These are phyloP conservation scores for Phyllostomus discolor DNA, from an alignment of 2,113 vertebrate species.

Conservation along the genomic window DNA sequence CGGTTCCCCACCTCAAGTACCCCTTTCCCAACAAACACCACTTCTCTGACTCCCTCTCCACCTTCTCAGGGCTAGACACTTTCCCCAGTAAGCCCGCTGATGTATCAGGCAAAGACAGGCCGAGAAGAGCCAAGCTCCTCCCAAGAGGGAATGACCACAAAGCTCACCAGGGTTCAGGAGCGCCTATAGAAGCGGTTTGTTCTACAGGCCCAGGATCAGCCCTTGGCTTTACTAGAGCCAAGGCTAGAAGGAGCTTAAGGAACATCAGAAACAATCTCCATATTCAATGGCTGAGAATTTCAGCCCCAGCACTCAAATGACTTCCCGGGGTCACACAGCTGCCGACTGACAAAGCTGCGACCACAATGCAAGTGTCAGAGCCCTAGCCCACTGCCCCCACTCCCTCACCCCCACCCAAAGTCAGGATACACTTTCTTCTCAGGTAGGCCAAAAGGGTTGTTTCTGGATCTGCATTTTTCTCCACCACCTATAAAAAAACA, in stretches of 20 bases:
- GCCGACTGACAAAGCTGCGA: not conserved
- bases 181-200: not conserved
- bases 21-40: not conserved
- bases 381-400: accelerated
- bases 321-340: not conserved
- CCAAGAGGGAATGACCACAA: not conserved
- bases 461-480: constrained; percentile 91
- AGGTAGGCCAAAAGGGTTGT: constrained; percentile 90
- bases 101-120: not conserved
- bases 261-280: not conserved
- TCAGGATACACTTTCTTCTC: constrained; percentile 89
- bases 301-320: not conserved
- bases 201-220: not conserved
- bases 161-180: not conserved
- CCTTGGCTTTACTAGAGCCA: not conserved
- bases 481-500: constrained; percentile 84
- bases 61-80: not conserved
- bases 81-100: not conserved
- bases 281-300: not conserved
- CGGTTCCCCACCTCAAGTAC: too few relatives aligned
- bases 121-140: not conserved
- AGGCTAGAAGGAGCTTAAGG: not conserved
- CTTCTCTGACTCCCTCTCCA: not conserved
- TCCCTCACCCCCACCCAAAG: not conserved
- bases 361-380: not conserved